A percentile compares a stretch with the other conserved stretches of the same genome.
These are phyloP conservation scores for Nymphalis urticae DNA, from an alignment of 2,888 invertebrate species.

Conservation along the genomic window DNA sequence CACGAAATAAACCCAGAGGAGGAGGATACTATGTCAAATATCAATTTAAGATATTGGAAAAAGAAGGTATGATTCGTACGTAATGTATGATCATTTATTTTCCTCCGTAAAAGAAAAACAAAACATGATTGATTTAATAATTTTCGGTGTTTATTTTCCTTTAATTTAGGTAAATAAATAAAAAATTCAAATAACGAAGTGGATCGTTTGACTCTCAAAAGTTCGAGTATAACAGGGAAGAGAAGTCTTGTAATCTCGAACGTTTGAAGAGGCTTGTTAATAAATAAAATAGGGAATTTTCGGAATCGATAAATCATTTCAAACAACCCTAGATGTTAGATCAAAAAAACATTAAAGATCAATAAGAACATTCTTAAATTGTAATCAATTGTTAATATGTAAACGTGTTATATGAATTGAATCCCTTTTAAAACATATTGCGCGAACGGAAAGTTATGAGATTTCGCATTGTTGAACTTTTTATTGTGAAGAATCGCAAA, in stretches of 20 bases:
- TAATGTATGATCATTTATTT: constrained; percentile 12
- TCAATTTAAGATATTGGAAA: constrained; percentile 64
- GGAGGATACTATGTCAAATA: constrained; percentile 60
- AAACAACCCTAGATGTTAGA: constrained; percentile 9
- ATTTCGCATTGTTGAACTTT: no score
- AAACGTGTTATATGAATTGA: neutral
- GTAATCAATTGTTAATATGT: no score
- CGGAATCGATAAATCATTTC: constrained; percentile 30
- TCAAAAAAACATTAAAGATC: neutral
- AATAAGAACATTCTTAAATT: neutral
- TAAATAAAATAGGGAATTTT: constrained; percentile 26
- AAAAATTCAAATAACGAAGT: constrained; percentile 33
- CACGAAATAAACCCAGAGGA: constrained; percentile 47
- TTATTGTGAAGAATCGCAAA: no score
- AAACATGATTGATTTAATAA: neutral
- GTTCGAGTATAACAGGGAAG: constrained; percentile 24
- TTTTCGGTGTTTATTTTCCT: constrained; percentile 12
- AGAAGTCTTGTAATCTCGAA: constrained; percentile 28
- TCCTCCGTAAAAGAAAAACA: constrained; percentile 1
- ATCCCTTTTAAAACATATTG: no score
- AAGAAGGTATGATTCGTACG: constrained; percentile 37
- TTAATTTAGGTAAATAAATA: constrained; percentile 19
- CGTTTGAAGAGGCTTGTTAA: constrained; percentile 35
- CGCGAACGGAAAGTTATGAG: no score
- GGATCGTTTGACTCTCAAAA: constrained; percentile 23